These are phyloP conservation scores for Megaleporinus macrocephalus DNA, from an alignment of 2,113 vertebrate genomes.

Conservation along the genomic window DNA sequence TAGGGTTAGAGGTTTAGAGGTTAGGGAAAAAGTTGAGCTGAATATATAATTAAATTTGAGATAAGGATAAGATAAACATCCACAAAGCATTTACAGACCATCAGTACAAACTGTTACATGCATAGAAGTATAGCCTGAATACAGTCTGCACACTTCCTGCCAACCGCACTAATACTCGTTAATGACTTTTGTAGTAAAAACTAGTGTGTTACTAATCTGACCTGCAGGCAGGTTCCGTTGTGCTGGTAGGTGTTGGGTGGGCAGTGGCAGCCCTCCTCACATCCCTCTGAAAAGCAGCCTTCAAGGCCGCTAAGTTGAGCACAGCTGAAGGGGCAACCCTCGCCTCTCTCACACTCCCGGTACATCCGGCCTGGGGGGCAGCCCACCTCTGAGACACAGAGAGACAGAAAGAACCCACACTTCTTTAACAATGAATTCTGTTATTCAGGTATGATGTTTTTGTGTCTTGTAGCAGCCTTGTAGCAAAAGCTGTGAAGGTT, in stretches of 20 bases:
- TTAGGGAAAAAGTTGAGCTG: no score
- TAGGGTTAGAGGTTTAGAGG: no score
- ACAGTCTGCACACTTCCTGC: no score
- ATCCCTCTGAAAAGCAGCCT: slow-evolving; percentile 81
- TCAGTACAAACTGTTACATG: no score
- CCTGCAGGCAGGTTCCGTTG: slow-evolving; percentile 75
- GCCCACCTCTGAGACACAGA: slow-evolving; percentile 79
- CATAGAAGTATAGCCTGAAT: no score
- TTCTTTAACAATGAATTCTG: neutral
- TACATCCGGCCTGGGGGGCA: slow-evolving; percentile 84
- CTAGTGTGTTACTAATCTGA: slow-evolving; percentile 57
- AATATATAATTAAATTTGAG: no score
- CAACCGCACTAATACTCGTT: no score
- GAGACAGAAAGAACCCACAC: slow-evolving; percentile 14
- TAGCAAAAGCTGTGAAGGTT: no score
- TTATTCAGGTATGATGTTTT: no score
- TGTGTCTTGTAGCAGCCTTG: no score
- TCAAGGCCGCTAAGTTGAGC: slow-evolving; percentile 79
- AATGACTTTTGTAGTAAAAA: neutral
- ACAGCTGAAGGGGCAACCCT: slow-evolving; percentile 91
- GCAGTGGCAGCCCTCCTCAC: slow-evolving; percentile 90
- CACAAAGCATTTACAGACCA: no score
- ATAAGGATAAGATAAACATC: no score
- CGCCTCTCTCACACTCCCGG: slow-evolving; percentile 80
- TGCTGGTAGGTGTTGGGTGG: slow-evolving; percentile 82